Percentiles rank a stretch among this genome's conserved stretches.
Conservation (phyloP, 2,888 invertebrate species). For the Drosophila melanocephala region DNA sequence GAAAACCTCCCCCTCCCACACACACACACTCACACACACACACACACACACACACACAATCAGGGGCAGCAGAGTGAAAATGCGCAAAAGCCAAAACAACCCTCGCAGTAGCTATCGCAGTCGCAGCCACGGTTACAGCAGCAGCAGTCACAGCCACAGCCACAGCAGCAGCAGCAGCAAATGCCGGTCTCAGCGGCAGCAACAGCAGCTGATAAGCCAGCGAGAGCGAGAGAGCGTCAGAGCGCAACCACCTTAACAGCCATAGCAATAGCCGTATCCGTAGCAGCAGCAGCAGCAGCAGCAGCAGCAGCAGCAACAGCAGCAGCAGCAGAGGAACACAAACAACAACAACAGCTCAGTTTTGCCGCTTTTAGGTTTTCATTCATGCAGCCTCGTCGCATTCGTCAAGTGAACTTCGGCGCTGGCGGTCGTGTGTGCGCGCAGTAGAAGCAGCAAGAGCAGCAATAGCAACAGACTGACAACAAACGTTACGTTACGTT, state of each 20-base stretch:
- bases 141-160: conserved; percentile 11
- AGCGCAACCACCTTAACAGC: conserved; percentile 61
- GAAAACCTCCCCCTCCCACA: conserved; percentile 29
- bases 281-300: conserved; percentile 16
- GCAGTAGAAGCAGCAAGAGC: conserved; percentile 42
- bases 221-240: conserved; percentile 48
- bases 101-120: conserved; percentile 48
- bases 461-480: conserved; percentile 27
- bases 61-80: conserved; percentile 24
- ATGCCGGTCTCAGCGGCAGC: conserved; percentile 66
- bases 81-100: conserved; percentile 76
- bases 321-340: conserved; percentile 7
- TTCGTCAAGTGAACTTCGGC: conserved; percentile 82
- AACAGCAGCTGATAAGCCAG: conserved; percentile 55
- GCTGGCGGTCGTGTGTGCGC: conserved; percentile 80
- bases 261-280: conserved; percentile 13
- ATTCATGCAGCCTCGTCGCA: conserved; percentile 69
- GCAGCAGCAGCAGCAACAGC: conserved; percentile 16
- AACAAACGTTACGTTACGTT: conserved; percentile 48
- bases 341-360: conserved; percentile 21
- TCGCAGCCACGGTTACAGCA: conserved; percentile 21
- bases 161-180: conserved; percentile 26
- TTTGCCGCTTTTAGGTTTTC: conserved; percentile 55
- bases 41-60: background rate
- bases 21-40: background rate